Evolutionary conservation across 30 jellyfish, hydroid and myxozoan species (phyloP), one percentile per base, ranked within the genome.

Genomic region (Phacellophora camtschatica): DNA sequence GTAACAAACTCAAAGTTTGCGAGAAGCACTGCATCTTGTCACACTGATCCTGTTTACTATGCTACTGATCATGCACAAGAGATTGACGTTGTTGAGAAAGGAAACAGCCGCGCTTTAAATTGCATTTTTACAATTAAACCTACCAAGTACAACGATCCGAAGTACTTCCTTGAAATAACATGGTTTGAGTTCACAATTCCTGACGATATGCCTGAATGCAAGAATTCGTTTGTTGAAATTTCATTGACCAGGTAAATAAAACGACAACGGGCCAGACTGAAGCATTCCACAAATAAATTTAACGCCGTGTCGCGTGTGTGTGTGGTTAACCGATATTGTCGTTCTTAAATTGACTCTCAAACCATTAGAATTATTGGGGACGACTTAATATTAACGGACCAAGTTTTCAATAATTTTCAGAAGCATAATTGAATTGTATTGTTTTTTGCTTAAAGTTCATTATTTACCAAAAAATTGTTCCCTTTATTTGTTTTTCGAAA

Each of bases 121-220:
- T 61, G 74, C 42, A 23, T 31, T 22, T 12, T 61, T 9, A 33
- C 24, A 19, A 61, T 61, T 28, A 29, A 29, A 61, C 42, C 49
- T 33, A 36, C 27, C 46, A 24, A 61, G 16, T 15, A 28, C 37
- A 15, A 23, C n/a, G 42, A 36, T 16, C 50, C 4, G 1, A 18
- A 28, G 24, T 61, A 61, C 31, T 61, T 20, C 31, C 74, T 61
- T 28, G 74, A 61, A 28, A 15, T 61, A 28, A 61, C 37, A 29
- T 61, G 74, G 74, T 15, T 61, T 23, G 74, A 28, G 16, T 36
- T 61, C 5, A 29, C 37, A 15, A 50, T 61, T n/a, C 18, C 37
- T 20, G 74, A 28, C 19, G 42, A 61, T 23, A 61, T 61, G 74
- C 74, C 74, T 23, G 42, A n/a, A 6, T 61, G 74, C 49, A 36